These are phyloP conservation scores for Orius insidiosus DNA, from an alignment of 1,140 invertebrate genomes.

Conservation along the genomic window DNA sequence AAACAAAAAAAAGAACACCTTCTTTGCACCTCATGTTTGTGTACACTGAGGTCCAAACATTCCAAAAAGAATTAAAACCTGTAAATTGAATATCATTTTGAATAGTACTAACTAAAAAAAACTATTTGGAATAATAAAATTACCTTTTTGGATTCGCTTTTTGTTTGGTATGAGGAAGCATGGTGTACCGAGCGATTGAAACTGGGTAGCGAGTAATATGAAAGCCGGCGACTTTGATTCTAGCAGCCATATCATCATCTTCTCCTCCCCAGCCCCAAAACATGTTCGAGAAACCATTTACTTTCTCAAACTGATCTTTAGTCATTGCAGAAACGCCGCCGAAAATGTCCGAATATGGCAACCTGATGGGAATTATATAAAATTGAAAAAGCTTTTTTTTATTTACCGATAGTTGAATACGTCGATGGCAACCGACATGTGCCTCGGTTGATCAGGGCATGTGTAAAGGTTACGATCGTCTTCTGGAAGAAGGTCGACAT, in stretches of 20 bases:
- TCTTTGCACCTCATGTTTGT: too few relatives aligned
- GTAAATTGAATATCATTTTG: neutral
- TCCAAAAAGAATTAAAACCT: too few relatives aligned
- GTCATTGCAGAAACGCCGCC: slow-evolving; percentile 77
- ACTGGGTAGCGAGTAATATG: slow-evolving; percentile 74
- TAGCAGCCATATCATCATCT: slow-evolving; percentile 81
- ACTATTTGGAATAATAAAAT: slow-evolving; percentile 12
- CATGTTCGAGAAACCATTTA: slow-evolving; percentile 82
- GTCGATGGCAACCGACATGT: slow-evolving; percentile 89
- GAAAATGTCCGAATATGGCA: slow-evolving; percentile 77
- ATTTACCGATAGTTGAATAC: slow-evolving; percentile 67
- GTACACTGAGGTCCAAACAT: too few relatives aligned
- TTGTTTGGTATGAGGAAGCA: slow-evolving; percentile 76
- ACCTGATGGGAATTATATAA: slow-evolving; percentile 32
- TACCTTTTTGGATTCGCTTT: slow-evolving; percentile 76
- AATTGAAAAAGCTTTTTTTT: neutral
- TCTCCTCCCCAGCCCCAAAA: slow-evolving; percentile 90
- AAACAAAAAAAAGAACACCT: too few relatives aligned
- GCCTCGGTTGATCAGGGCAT: slow-evolving; percentile 75
- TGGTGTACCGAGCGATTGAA: slow-evolving; percentile 74
- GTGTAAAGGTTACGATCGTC: slow-evolving; percentile 84
- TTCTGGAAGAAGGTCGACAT: slow-evolving; percentile 84
- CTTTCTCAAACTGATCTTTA: slow-evolving; percentile 54
- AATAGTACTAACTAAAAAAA: neutral
- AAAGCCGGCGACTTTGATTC: slow-evolving; percentile 56